phyloP scores from a whole-genome alignment of 2,113 vertebrate genomes.

The Elanoides forficatus region DNA sequence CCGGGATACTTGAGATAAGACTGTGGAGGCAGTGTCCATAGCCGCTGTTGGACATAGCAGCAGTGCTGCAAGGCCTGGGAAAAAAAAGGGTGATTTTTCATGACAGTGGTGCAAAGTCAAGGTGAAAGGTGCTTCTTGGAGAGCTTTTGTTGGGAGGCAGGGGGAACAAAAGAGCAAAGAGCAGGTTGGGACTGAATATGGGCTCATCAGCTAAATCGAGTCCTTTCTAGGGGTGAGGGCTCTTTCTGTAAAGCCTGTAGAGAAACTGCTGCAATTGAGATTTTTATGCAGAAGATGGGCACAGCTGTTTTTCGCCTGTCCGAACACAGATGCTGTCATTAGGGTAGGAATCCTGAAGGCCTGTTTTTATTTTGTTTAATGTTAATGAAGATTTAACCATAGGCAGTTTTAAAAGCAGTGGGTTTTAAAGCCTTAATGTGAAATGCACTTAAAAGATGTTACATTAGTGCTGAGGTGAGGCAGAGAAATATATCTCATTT shows the following conservation, averaged over 20 bases:
- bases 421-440: conserved; percentile 15
- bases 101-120: neutral
- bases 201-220: neutral
- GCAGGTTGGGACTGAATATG: neutral
- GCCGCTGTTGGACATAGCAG: neutral
- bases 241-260: neutral
- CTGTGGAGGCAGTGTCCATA: neutral
- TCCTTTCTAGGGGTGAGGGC: neutral
- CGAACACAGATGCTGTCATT: neutral
- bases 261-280: neutral
- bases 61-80: neutral
- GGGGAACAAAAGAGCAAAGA: neutral
- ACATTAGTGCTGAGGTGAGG: conserved; percentile 1
- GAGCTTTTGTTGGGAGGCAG: neutral
- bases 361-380: neutral
- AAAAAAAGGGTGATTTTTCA: neutral
- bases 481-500: neutral
- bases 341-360: neutral
- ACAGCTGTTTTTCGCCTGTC: neutral
- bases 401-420: neutral
- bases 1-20: neutral
- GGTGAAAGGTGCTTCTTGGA: neutral
- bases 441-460: neutral
- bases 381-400: neutral
- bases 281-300: neutral